Evolutionary conservation across 1,140 invertebrate species (phyloP).

Genomic region (Microplitis mediator): DNA sequence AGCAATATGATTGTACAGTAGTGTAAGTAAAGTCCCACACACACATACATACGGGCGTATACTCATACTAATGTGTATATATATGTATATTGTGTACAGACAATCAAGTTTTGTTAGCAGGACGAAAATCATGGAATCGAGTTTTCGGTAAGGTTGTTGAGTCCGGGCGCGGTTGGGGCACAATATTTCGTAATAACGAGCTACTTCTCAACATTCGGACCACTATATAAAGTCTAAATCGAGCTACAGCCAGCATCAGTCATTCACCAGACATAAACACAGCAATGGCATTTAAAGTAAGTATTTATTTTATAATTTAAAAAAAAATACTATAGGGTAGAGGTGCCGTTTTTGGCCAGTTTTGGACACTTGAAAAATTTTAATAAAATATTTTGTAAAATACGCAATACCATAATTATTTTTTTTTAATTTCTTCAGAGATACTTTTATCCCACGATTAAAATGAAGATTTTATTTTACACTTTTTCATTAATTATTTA

Average conservation of each 20-base stretch:
- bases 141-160: constrained; percentile 1
- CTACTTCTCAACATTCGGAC: constrained; percentile 17
- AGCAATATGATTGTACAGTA: neutral
- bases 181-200: constrained; percentile 21
- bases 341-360: no score
- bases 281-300: constrained; percentile 28
- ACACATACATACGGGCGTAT: no score
- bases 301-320: neutral
- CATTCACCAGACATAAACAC: constrained; percentile 17
- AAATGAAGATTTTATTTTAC: no score
- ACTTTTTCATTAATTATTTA: no score
- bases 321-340: no score
- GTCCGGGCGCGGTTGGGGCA: constrained; percentile 12
- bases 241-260: constrained; percentile 22
- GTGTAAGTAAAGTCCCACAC: neutral
- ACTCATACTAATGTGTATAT: no score
- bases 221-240: constrained; percentile 19
- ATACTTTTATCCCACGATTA: no score
- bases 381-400: no score
- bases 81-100: neutral
- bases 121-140: constrained; percentile 12
- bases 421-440: no score
- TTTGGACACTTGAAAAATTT: no score
- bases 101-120: neutral
- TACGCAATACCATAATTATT: no score